Conservation (phyloP, 2,888 invertebrate species). For the Troides helena region DNA sequence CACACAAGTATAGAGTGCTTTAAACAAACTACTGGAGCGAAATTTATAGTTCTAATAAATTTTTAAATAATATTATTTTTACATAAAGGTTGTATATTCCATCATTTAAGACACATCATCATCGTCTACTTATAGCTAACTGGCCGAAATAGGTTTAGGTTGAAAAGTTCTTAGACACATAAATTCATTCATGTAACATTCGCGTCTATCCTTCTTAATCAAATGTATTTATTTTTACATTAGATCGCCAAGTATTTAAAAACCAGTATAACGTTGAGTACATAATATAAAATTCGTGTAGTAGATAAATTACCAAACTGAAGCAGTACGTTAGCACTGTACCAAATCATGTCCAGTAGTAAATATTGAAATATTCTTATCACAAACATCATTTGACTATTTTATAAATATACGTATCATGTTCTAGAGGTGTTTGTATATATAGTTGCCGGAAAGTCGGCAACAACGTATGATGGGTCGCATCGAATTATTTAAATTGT, state of each 20-base stretch:
- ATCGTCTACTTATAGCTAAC: no score
- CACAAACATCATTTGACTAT: neutral
- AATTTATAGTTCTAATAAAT: no score
- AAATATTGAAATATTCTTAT: neutral
- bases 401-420: conserved; percentile 2
- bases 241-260: neutral
- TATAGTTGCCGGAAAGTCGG: conserved; percentile 52
- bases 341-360: neutral
- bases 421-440: conserved; percentile 9
- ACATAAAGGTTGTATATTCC: no score
- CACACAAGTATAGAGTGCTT: no score
- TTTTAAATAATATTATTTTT: no score
- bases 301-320: neutral
- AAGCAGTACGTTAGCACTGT: neutral
- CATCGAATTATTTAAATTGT: conserved; percentile 69
- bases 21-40: no score
- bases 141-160: no score
- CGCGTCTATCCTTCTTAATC: no score
- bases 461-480: conserved; percentile 59
- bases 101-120: no score
- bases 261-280: neutral
- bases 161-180: no score
- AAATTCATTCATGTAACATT: no score
- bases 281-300: neutral
- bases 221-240: no score